A percentile compares a stretch with the other conserved stretches of the same genome.
Conservation (phyloP, 2,888 invertebrate genomes). For the Chrysina gloriosa region DNA sequence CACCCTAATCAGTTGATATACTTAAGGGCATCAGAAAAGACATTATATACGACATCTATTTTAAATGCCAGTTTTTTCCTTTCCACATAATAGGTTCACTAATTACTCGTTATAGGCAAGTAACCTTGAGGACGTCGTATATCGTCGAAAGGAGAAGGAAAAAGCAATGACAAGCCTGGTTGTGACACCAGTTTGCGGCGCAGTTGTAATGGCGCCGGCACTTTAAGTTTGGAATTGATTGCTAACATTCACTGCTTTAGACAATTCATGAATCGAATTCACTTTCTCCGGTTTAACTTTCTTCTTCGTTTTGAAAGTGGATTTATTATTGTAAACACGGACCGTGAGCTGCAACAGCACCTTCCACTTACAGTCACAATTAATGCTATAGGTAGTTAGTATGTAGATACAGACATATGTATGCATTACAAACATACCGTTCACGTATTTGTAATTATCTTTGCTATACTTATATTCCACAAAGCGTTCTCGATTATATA, state of each 20-base stretch:
- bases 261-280: slow-evolving; percentile 45
- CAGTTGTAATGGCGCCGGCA: slow-evolving; percentile 6
- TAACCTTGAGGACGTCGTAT: slow-evolving; percentile 30
- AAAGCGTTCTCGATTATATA: slow-evolving; percentile 16
- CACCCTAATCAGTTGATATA: slow-evolving; percentile 12
- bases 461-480: slow-evolving; percentile 16
- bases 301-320: slow-evolving; percentile 53
- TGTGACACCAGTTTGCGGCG: background rate
- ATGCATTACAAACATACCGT: slow-evolving; percentile 16
- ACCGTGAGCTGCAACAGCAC: slow-evolving; percentile 31
- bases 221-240: slow-evolving; percentile 18
- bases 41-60: slow-evolving; percentile 20
- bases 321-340: slow-evolving; percentile 48
- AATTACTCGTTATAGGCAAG: slow-evolving; percentile 19
- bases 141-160: slow-evolving; percentile 20
- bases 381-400: slow-evolving; percentile 10
- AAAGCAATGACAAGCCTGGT: slow-evolving; percentile 22
- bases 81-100: slow-evolving; percentile 1
- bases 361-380: slow-evolving; percentile 31
- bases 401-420: too few relatives aligned
- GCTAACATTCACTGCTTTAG: slow-evolving; percentile 28
- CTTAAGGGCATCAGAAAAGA: slow-evolving; percentile 4
- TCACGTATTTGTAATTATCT: slow-evolving; percentile 33
- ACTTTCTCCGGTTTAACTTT: slow-evolving; percentile 55
- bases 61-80: slow-evolving; percentile 22